Evolutionary conservation across 2,113 vertebrate genomes (phyloP), one percentile per base, ranked within the genome.

Genomic region (Oreocharis arfaki): DNA sequence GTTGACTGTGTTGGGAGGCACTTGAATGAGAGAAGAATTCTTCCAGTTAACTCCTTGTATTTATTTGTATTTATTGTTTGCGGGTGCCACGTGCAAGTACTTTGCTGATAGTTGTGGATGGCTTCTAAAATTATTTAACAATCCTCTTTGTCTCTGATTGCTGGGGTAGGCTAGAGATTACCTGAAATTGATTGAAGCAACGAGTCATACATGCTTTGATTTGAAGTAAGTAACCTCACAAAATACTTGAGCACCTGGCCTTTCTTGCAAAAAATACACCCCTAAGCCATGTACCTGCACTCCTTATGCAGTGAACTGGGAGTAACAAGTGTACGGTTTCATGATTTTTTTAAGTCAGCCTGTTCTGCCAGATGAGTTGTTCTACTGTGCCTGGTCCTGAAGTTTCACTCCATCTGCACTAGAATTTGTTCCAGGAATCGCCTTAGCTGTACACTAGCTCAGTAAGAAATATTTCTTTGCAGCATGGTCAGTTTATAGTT

Each of bases 1-100:
- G 3, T 60, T 84, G n/a, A 37, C 53, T 76, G 35, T 53, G 55
- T 61, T 61, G 37, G 46, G 65, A 87, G 16, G 16, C 12, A 46
- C 9, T 65, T 73, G 41, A 41, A n/a, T 80, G 14, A 74, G 50
- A 73, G 57, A 83, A 63, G 23, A 39, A 10, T 84, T 91, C 37
- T 7, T 7, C 32, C 33, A 55, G 8, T n/a, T 79, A 85, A 50
- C 16, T 65, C 56, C 16, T 61, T 55, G 10, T 47, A 32, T 56
- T 75, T 69, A 39, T 86, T 85, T 69, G 13, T 73, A 57, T 65
- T 74, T 81, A 33, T 44, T 81, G 37, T 74, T 81, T 78, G 24
- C 65, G 41, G 21, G 27, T 86, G 49, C 9, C 9, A 14, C 0
- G 0, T 64, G 24, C 30, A 46, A 44, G 10, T 69, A 23, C 41